Conservation (phyloP, 1,140 invertebrate species). For the Plectrocnemia conspersa region DNA sequence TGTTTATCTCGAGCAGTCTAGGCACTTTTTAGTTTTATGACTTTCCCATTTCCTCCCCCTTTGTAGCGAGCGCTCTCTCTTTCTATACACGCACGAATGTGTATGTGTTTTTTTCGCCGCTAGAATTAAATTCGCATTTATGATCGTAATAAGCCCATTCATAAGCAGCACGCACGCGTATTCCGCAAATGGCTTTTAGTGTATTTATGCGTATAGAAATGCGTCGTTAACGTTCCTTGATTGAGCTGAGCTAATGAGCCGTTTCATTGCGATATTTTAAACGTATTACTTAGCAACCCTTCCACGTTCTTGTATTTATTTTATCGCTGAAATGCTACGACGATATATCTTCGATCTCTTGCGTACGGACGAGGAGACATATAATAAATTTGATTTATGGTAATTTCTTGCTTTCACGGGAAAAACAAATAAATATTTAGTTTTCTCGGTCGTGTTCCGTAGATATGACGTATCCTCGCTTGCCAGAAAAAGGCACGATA, state of each 20-base stretch:
- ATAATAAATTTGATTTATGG: constrained; percentile 18
- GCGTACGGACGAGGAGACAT: constrained; percentile 6
- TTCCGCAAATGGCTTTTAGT: no score
- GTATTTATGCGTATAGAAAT: no score
- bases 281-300: neutral
- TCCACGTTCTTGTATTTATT: constrained; percentile 4
- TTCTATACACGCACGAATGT: no score
- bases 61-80: no score
- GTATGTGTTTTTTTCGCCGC: no score
- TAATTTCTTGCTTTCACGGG: constrained; percentile 14
- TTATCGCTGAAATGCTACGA: constrained; percentile 10
- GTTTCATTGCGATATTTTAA: constrained; percentile 7
- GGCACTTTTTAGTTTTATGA: constrained; percentile 21
- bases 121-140: no score
- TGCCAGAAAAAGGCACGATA: no score
- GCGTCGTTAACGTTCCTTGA: no score
- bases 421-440: constrained; percentile 10
- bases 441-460: constrained; percentile 2
- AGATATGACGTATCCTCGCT: neutral
- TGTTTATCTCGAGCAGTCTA: constrained; percentile 18
- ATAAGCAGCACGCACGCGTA: no score
- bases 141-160: no score
- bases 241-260: constrained; percentile 7
- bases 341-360: no score
- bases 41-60: no score